Conservation (phyloP, 2,113 vertebrate genomes). For the Platycercus adscitus region DNA sequence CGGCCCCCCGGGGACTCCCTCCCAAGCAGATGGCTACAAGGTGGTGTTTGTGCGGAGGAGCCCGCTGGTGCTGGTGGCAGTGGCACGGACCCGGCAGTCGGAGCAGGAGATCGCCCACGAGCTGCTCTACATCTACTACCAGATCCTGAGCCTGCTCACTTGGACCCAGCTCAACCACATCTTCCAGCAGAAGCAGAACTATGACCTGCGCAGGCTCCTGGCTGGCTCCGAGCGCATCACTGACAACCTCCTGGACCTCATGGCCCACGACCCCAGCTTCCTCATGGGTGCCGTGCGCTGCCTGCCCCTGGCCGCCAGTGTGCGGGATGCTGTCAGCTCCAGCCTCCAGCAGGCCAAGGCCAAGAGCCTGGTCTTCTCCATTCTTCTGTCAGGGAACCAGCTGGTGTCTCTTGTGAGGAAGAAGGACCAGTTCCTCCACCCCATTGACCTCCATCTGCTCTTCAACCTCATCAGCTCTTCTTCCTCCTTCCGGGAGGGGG, state of each 20-base stretch:
- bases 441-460: conserved; percentile 95
- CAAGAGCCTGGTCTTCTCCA: conserved; percentile 93
- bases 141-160: conserved; percentile 95
- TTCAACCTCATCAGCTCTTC: conserved; percentile 96
- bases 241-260: conserved; percentile 89
- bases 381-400: conserved; percentile 90
- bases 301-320: conserved; percentile 82
- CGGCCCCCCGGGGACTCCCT: neutral
- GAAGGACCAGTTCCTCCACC: conserved; percentile 95
- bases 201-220: conserved; percentile 92
- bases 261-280: conserved; percentile 92
- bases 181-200: conserved; percentile 97
- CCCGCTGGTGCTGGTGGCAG: conserved; percentile 93
- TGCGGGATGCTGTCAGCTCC: conserved; percentile 85
- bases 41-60: conserved; percentile 94
- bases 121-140: conserved; percentile 97
- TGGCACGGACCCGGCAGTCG: conserved; percentile 87
- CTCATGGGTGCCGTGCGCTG: conserved; percentile 92
- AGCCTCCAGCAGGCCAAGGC: conserved; percentile 92
- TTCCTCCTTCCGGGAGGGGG: conserved; percentile 93
- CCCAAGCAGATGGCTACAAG: conserved; percentile 88
- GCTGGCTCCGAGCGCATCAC: conserved; percentile 95
- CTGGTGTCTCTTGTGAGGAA: conserved; percentile 92
- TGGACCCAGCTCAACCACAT: conserved; percentile 94
- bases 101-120: conserved; percentile 93